Evolutionary conservation across 2,888 invertebrate species (phyloP).

Genomic region (Epirrhoe alternata): DNA sequence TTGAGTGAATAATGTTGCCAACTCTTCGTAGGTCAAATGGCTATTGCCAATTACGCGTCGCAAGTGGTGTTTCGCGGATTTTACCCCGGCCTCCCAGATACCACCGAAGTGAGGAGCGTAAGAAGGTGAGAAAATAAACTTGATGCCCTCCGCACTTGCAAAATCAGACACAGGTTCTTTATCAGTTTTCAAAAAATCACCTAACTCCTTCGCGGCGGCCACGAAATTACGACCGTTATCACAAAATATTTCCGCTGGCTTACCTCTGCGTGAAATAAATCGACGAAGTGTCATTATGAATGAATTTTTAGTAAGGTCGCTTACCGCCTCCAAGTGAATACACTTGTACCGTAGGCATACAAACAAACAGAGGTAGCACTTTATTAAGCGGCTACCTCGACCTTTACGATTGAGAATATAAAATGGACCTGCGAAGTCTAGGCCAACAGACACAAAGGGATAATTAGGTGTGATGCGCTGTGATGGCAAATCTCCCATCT

Average conservation of each 20-base stretch:
- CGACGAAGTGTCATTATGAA: constrained; percentile 38
- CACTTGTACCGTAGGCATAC: constrained; percentile 4
- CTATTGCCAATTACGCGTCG: constrained; percentile 34
- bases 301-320: constrained; percentile 31
- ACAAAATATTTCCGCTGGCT: constrained; percentile 9
- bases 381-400: constrained; percentile 36
- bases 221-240: constrained; percentile 13
- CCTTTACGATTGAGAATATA: constrained; percentile 31
- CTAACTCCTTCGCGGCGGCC: constrained; percentile 1
- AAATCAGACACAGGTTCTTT: neutral
- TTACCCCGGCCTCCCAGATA: constrained; percentile 35
- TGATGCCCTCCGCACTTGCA: constrained; percentile 6
- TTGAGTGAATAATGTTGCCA: constrained; percentile 35
- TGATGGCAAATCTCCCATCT: constrained; percentile 48
- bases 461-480: constrained; percentile 37
- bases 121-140: constrained; percentile 16
- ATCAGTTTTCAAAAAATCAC: neutral
- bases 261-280: constrained; percentile 31
- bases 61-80: constrained; percentile 34
- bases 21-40: constrained; percentile 40
- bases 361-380: constrained; percentile 45
- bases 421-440: constrained; percentile 8
- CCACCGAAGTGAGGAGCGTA: constrained; percentile 41
- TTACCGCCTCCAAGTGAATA: constrained; percentile 3
- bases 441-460: constrained; percentile 35